Base-by-base conservation (phyloP, 1,140 invertebrate genomes). In the Caenorhabditis tropicalis region DNA sequence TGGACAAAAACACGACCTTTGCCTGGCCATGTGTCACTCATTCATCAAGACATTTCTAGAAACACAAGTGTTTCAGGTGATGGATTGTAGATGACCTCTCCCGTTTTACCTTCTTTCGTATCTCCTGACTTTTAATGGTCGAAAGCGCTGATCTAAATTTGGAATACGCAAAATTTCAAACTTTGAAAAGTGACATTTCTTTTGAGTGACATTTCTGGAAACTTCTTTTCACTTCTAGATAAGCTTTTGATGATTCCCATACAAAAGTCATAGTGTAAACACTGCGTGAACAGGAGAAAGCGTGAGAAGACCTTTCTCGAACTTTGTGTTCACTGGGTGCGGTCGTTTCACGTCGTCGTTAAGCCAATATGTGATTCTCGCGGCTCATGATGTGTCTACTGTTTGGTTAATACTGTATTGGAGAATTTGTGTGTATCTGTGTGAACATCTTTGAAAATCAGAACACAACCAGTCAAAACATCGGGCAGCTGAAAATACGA, bases 41-140 rank as follows among this genome's bases (percentile, higher is more conserved):
- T 74, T 74, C 65, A 74, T 74, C 65, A 74, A 74, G 36, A 31
- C 36, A 43, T n/a, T 74, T 74, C 65, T 74, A 74, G 65, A 74
- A 74, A 43, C 36, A 36, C 4, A 10, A 46, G 1, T 31, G 21
- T n/a, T n/a, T 24, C 21, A 19, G 21, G 12, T 43, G 65, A 74
- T 74, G 36, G 65, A 74, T 74, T 31, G 36, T 46, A n/a, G 6
- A 21, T 36, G 36, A 43, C 36, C 65, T 43, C 21, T 36, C 24
- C 24, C 36, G n/a, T 12, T 12, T 74, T 46, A 16, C 6, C 31
- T 12, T 19, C n/a, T 65, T 65, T 19, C 31, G 36, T 43, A 24
- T 74, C 65, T 74, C 36, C 65, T 74, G 65, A 74, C 65, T 74
- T 74, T 74, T 74, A 43, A 74, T 43, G 65, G 65, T 74, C 9